Percentiles rank a stretch among this genome's conserved stretches.
phyloP scores from a whole-genome alignment of 2,797 vertebrate species.

The Macropodus opercularis region DNA sequence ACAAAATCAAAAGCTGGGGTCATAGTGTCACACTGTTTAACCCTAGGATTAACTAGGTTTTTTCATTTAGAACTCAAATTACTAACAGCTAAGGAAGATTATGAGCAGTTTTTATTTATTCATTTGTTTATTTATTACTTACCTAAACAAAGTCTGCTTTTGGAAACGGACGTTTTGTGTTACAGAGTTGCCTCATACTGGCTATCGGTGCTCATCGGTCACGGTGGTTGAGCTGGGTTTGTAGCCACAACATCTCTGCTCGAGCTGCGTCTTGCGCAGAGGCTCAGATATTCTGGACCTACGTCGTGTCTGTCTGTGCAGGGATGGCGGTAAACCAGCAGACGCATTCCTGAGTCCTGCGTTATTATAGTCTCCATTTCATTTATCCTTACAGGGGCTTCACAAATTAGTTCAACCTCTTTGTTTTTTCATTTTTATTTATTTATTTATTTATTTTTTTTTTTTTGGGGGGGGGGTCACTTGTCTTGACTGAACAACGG shows the following conservation, averaged over 20 bases:
- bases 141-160: too few relatives aligned
- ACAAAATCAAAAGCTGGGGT: too few relatives aligned
- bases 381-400: conserved; percentile 32
- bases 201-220: conserved; percentile 46
- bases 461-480: neutral
- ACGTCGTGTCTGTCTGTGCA: conserved; percentile 31
- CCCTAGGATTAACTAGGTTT: too few relatives aligned
- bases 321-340: conserved; percentile 52
- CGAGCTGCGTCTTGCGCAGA: conserved; percentile 21
- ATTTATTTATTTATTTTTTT: too few relatives aligned
- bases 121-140: too few relatives aligned
- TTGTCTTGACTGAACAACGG: neutral
- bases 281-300: conserved; percentile 30
- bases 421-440: too few relatives aligned
- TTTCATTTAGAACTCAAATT: too few relatives aligned
- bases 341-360: conserved; percentile 57
- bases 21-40: too few relatives aligned
- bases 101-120: too few relatives aligned
- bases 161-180: conserved; percentile 37
- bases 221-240: conserved; percentile 34
- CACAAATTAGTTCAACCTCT: neutral
- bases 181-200: conserved; percentile 16
- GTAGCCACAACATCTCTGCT: conserved; percentile 56
- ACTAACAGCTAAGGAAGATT: too few relatives aligned
- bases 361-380: conserved; percentile 61